Percentiles rank a stretch among this genome's conserved stretches.
These are phyloP conservation scores for Eolophus roseicapilla DNA, from an alignment of 2,113 vertebrate genomes.

Conservation along the genomic window DNA sequence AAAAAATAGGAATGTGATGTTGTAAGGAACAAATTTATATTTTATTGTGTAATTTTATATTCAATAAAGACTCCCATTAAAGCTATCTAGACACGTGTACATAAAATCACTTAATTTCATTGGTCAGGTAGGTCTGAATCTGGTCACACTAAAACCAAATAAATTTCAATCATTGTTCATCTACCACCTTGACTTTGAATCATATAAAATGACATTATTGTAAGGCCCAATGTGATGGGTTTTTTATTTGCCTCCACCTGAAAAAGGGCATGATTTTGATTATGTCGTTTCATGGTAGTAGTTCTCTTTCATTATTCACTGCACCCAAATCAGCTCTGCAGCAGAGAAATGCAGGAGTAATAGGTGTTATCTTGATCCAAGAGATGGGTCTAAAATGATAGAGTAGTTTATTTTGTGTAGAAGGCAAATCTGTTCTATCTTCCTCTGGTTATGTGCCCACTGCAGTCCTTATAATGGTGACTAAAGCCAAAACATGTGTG, in stretches of 20 bases:
- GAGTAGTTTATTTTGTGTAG: conserved; percentile 34
- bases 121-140: background rate
- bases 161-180: background rate
- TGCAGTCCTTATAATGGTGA: background rate
- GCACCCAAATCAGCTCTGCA: conserved; percentile 20
- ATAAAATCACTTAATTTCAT: conserved; percentile 1
- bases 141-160: background rate
- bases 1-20: background rate
- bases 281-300: background rate
- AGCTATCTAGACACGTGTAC: background rate
- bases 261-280: conserved; percentile 33
- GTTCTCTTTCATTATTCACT: conserved; percentile 51
- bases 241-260: conserved; percentile 26
- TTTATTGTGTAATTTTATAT: background rate
- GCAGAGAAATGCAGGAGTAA: conserved; percentile 20
- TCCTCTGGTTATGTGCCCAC: background rate
- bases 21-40: background rate
- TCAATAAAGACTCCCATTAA: background rate
- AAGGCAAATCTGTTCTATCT: conserved; percentile 38
- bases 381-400: conserved; percentile 25
- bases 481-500: background rate
- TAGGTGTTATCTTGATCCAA: conserved; percentile 40
- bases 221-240: background rate
- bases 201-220: background rate
- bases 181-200: background rate